Percentiles rank a stretch among this genome's conserved stretches.
phyloP scores from a whole-genome alignment of 2,888 invertebrate genomes.

The Mechanitis messenoides region DNA sequence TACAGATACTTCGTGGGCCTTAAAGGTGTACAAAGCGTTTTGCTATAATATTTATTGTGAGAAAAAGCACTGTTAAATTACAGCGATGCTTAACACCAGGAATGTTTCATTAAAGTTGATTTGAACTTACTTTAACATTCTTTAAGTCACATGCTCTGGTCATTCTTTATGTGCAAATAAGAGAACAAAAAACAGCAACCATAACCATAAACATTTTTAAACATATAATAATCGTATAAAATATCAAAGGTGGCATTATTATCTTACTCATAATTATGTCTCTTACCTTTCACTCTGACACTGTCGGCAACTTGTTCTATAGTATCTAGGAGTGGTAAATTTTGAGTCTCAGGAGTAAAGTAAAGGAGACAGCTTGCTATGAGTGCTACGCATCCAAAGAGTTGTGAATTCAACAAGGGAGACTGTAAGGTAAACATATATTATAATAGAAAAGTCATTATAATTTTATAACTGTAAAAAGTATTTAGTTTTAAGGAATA shows the following conservation, averaged over 20 bases:
- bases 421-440: constrained; percentile 30
- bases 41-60: too few species aligned
- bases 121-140: too few species aligned
- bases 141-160: too few species aligned
- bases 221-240: too few species aligned
- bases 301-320: constrained; percentile 47
- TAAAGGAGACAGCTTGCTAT: constrained; percentile 47
- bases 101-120: too few species aligned
- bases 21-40: too few species aligned
- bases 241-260: constrained; percentile 4
- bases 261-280: constrained; percentile 8
- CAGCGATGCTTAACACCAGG: too few species aligned
- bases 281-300: constrained; percentile 3
- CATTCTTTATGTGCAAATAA: too few species aligned
- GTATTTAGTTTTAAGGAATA: constrained; percentile 30
- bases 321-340: constrained; percentile 57
- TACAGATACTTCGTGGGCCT: too few species aligned
- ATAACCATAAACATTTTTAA: too few species aligned
- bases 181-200: too few species aligned
- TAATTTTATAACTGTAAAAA: constrained; percentile 38
- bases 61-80: too few species aligned
- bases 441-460: background rate
- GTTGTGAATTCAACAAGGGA: constrained; percentile 52
- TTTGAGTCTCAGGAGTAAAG: constrained; percentile 59
- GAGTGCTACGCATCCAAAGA: constrained; percentile 59